phyloP scores from a whole-genome alignment of 2,888 invertebrate species.

The Ornithoptera priamus region DNA sequence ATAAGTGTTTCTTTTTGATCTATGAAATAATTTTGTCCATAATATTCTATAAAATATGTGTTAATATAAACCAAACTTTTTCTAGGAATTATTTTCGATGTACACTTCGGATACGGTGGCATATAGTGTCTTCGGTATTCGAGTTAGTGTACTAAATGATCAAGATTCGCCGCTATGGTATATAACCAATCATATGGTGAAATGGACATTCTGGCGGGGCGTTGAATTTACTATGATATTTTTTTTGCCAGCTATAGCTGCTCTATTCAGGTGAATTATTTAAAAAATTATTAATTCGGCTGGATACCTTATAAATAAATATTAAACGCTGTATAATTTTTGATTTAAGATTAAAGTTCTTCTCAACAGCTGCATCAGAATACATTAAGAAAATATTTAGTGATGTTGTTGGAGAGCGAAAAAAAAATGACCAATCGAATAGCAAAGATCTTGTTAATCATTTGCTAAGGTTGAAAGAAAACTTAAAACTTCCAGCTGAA shows the following conservation, averaged over 20 bases:
- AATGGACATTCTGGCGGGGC: conserved; percentile 62
- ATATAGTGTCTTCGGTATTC: conserved; percentile 59
- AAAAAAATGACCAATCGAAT: conserved; percentile 39
- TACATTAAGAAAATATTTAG: conserved; percentile 57
- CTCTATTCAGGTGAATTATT: conserved; percentile 47
- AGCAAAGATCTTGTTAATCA: conserved; percentile 61
- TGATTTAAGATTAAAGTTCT: conserved; percentile 54
- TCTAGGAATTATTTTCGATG: conserved; percentile 64
- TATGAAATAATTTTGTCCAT: too few relatives aligned
- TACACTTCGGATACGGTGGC: conserved; percentile 66
- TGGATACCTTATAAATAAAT: conserved; percentile 2
- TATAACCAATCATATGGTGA: conserved; percentile 64
- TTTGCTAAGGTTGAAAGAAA: conserved; percentile 56
- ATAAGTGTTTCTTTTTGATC: too few relatives aligned
- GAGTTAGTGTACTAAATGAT: conserved; percentile 55
- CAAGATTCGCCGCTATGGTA: conserved; percentile 58
- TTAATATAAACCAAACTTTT: not conserved
- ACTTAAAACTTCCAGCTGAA: conserved; percentile 53
- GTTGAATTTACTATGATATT: conserved; percentile 60
- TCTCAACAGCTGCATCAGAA: conserved; percentile 55
- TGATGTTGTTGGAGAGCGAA: conserved; percentile 51
- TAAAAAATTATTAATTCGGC: not conserved
- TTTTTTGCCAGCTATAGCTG: conserved; percentile 54
- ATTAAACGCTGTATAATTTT: conserved; percentile 17
- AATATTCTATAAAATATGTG: too few relatives aligned